Base-by-base conservation (phyloP, 1,140 invertebrate species). In the Drosophila nebulosa region DNA sequence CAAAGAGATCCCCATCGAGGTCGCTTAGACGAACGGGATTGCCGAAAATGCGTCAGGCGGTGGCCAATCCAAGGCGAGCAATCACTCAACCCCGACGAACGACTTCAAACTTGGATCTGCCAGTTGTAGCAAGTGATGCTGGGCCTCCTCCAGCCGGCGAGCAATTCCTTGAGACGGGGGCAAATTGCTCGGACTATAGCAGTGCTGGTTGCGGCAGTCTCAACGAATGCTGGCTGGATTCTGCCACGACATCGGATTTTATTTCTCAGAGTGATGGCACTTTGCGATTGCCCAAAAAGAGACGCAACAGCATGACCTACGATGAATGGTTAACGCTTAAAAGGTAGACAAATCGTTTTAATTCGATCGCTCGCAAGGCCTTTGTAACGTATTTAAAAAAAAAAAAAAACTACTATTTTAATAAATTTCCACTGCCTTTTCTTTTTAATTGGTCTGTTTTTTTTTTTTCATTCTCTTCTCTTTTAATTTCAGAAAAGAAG, bases 401-500 rank as follows among this genome's bases (percentile, higher is more conserved):
- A n/a, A n/a, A n/a, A n/a, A n/a, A n/a, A n/a, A n/a, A n/a, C n/a
- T n/a, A n/a, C n/a, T n/a, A n/a, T n/a, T n/a, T n/a, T n/a, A n/a
- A n/a, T n/a, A n/a, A n/a, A n/a, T n/a, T n/a, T n/a, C n/a, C n/a
- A n/a, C n/a, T n/a, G n/a, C n/a, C n/a, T n/a, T n/a, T n/a, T n/a
- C n/a, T n/a, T n/a, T n/a, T n/a, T n/a, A n/a, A n/a, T n/a, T n/a
- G n/a, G n/a, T n/a, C n/a, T n/a, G n/a, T n/a, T n/a, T n/a, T n/a
- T n/a, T n/a, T n/a, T n/a, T n/a, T n/a, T n/a, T n/a, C n/a, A n/a
- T 21, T 55, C 3, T 14, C 12, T n/a, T 26, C 26, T 27, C 1
- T 30, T 30, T 18, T 2, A 14, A 12, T 35, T 57, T 14, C 64
- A 72, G 70, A 5, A 58, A 53, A 7, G 27, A 50, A 14, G 57